Evolutionary conservation across 2,113 vertebrate species (phyloP), one percentile per base, ranked within the genome.

Genomic region (Oreochromis aureus): DNA sequence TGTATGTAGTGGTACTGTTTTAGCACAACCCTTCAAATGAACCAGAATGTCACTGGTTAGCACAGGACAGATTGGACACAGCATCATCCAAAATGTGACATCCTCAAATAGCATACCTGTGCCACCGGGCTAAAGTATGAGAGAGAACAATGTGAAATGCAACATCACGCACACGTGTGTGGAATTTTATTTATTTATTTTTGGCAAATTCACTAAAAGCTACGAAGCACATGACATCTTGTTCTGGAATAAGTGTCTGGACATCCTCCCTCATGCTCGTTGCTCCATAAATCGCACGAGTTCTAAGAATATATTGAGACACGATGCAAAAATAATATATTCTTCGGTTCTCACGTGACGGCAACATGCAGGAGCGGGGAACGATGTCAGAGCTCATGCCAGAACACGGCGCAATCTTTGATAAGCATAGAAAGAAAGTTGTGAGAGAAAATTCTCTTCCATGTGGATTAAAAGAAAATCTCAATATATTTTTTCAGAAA

Each of bases 1-100:
- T 97, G 96, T 96, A 97, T 95, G 96, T 97, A 96, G 96, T 97
- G 96, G 95, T 96, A 95, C 95, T 96, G 96, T 96, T 97, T 97
- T 95, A 97, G 96, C 95, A 95, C 95, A 93, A 96, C 94, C 96
- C 96, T 97, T 97, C 91, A 95, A 96, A 96, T 93, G 95, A 95
- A 97, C 94, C 93, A 96, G 92, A 96, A 96, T 92, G 95, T 94
- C 93, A 95, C 93, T 94, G 88, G 89, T 97, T 97, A 97, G 95
- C 95, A 94, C 90, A 94, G 80, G 80, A 91, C 80, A 89, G 73
- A 93, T 34, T 84, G 87, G 84, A 95, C 87, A 95, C 89, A 94
- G 88, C 89, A 94, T 92, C 91, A 93, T 90, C 89, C 82, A 91
- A 90, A 66, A 91, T 56, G 61, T 79, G 84, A 92, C 69, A 87